Base-by-base conservation (phyloP, 2,888 invertebrate genomes). In the Sinohyriopsis cumingii region DNA sequence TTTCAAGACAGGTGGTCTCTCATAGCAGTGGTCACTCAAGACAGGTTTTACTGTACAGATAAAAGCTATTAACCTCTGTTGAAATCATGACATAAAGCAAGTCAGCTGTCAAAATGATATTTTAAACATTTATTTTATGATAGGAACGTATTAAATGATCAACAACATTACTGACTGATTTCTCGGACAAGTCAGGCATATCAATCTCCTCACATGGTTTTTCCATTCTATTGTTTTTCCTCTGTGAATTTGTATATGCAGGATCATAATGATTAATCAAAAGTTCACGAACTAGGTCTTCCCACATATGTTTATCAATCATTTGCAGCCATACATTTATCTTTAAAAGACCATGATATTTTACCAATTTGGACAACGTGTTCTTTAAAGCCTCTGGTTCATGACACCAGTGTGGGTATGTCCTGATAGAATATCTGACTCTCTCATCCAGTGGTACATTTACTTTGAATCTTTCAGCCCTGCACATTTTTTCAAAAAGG, bases 221-320 rank as follows among this genome's bases (percentile, higher is more conserved):
- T 19, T 24, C 19, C n/a, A 71, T 71, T 12, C 33, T 28, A 56
- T 75, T 76, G 62, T 82, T 80, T 69, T 82, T 83, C 53, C 68
- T 78, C 65, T 84, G 84, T 33, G 83, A 83, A 25, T 69, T 25
- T 18, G 67, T 73, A 57, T 84, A 84, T 0, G 76, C 67, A 19
- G 76, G 78, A 69, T 84, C 84, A 69, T 83, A 84, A 72, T 83
- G 84, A 25, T 82, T 72, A 54, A 71, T 56, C 18, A 84, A 73
- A 1, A 84, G 68, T 55, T 69, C 66, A 59, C 73, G 68, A 28
- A 84, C 83, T 77, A 84, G 82, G n/a, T 77, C 77, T 55, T 77
- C 76, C 79, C 81, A 79, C 22, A 75, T 63, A 18, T 63, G 65
- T 19, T 77, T 63, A n/a, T 79, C 75, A 24, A 79, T 74, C 68